phyloP scores from a whole-genome alignment of 2,797 vertebrate species.

The Apogon hyalosoma region DNA sequence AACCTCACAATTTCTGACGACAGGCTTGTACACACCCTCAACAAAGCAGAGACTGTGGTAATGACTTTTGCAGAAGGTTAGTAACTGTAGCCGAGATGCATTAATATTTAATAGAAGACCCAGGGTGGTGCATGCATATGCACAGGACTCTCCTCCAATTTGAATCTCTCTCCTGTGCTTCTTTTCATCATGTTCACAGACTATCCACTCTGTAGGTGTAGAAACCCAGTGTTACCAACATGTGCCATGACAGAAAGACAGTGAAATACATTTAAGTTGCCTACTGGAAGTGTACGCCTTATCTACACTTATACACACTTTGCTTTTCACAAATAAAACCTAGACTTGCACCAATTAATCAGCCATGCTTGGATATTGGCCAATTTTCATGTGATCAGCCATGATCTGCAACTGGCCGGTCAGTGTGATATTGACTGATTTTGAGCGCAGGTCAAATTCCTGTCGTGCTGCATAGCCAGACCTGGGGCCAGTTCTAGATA shows the following conservation, averaged over 20 bases:
- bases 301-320: too few relatives aligned
- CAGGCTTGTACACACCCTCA: conserved; percentile 23
- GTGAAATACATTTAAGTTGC: too few relatives aligned
- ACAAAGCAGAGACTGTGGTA: conserved; percentile 53
- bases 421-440: too few relatives aligned
- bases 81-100: conserved; percentile 59
- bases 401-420: too few relatives aligned
- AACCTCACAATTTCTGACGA: conserved; percentile 23
- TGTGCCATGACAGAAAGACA: neutral
- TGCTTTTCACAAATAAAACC: too few relatives aligned
- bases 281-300: too few relatives aligned
- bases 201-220: conserved; percentile 10
- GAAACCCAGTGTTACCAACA: neutral
- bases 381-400: too few relatives aligned
- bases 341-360: too few relatives aligned
- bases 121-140: conserved; percentile 57
- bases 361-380: too few relatives aligned
- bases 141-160: conserved; percentile 48
- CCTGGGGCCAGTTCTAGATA: too few relatives aligned
- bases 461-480: too few relatives aligned
- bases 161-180: conserved; percentile 32
- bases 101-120: conserved; percentile 78
- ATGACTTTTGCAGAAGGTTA: conserved; percentile 65
- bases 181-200: conserved; percentile 12
- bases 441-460: too few relatives aligned